phyloP scores from a whole-genome alignment of 2,888 invertebrate species.

The Rhorus exstirpatorius region DNA sequence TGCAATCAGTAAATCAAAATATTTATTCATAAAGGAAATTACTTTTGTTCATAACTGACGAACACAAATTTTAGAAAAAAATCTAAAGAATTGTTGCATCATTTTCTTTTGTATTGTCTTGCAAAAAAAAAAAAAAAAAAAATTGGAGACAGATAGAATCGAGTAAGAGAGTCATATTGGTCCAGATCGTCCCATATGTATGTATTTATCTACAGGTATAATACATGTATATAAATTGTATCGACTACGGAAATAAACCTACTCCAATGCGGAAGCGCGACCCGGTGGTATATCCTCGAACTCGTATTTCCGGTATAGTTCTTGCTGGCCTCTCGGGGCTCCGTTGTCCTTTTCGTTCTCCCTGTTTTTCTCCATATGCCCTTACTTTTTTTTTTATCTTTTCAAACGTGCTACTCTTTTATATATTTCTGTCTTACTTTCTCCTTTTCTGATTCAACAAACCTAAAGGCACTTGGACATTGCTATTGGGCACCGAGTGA shows the following conservation, averaged over 20 bases:
- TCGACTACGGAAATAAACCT: constrained; percentile 54
- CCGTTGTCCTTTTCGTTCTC: constrained; percentile 23
- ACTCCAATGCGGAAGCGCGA: constrained; percentile 70
- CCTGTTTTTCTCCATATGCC: background rate
- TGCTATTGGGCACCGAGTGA: constrained; percentile 36
- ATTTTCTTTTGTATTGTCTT: no score
- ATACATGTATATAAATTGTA: constrained; percentile 29
- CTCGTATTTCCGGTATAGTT: constrained; percentile 64
- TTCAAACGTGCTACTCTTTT: constrained; percentile 27
- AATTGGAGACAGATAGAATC: background rate
- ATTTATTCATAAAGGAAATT: no score
- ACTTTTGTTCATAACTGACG: no score
- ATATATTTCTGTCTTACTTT: constrained; percentile 45
- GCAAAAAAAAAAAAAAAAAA: background rate
- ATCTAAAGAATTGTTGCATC: no score
- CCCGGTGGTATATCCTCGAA: constrained; percentile 63
- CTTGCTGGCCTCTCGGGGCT: constrained; percentile 28
- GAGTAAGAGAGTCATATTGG: background rate
- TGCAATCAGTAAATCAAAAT: no score
- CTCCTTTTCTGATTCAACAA: constrained; percentile 57
- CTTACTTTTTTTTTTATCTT: constrained; percentile 9
- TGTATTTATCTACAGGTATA: constrained; percentile 28
- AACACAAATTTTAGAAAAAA: no score
- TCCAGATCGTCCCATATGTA: background rate
- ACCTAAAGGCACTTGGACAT: constrained; percentile 60